A percentile compares a stretch with the other conserved stretches of the same genome.
Evolutionary conservation across 1,140 invertebrate genomes (phyloP).

Genomic region (Pseudobourletiella spinata): DNA sequence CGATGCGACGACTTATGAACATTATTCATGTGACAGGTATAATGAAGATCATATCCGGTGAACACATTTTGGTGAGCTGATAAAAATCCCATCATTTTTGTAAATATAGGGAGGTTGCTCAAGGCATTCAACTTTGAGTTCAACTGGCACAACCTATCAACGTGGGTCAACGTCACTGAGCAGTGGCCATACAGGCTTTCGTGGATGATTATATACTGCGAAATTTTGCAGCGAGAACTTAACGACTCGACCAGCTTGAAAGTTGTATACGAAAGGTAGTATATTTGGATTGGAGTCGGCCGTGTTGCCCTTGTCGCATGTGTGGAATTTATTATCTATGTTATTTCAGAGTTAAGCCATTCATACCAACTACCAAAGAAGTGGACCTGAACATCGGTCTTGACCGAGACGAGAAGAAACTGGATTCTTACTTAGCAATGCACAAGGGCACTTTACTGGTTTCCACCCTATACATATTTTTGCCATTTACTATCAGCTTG

Average conservation of each 20-base stretch:
- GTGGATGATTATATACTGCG: conserved; percentile 92
- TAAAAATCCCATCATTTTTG: no score
- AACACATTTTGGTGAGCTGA: no score
- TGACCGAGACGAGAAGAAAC: conserved; percentile 86
- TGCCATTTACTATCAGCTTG: conserved; percentile 92
- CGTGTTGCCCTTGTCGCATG: no score
- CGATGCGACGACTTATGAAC: conserved; percentile 93
- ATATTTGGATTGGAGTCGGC: no score
- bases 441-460: conserved; percentile 70
- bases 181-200: conserved; percentile 97
- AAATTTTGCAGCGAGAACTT: conserved; percentile 65
- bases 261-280: no score
- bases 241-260: conserved; percentile 81
- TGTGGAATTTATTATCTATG: background rate
- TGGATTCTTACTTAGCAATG: conserved; percentile 83
- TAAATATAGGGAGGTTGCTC: conserved; percentile 77
- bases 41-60: no score
- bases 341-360: conserved; percentile 55
- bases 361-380: conserved; percentile 75
- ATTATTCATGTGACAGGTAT: conserved; percentile 89
- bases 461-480: conserved; percentile 83
- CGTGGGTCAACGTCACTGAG: conserved; percentile 97
- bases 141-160: conserved; percentile 93
- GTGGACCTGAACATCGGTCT: conserved; percentile 79
- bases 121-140: conserved; percentile 99